Base-by-base conservation (phyloP, 2,113 vertebrate genomes). In the Morone chrysops region DNA sequence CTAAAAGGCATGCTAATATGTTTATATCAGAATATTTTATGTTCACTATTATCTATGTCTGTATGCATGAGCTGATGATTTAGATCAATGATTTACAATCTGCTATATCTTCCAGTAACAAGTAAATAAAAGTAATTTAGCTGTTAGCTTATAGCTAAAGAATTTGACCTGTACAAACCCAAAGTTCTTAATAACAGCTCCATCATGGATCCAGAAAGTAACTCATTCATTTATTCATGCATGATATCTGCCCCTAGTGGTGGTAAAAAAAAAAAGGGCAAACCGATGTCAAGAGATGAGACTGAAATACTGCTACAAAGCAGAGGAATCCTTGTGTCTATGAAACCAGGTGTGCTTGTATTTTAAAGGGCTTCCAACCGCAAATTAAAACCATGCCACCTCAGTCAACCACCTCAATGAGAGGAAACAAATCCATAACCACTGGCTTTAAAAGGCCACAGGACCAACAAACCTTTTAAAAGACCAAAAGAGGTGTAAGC, bases 391-490 rank as follows among this genome's bases (percentile, higher is more conserved):
- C 67, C 36, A 25, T 31, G 74, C 36, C 84, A 85, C 83, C 88
- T 79, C 78, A 81, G 77, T 83, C 83, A 80, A 83, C 87, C 82
- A 57, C 87, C 83, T 87, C 80, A 78, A 77, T 89, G 81, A 92
- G 87, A 80, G 80, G 84, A 93, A 92, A 90, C 89, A 93, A 91
- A 94, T 94, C 94, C 85, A 93, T 94, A 94, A 92, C 81, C 66
- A 89, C 84, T 87, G 87, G 81, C 85, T 94, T 93, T 91, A 92
- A 93, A 94, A 94, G 92, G 93, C 90, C 92, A 94, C 86, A 70
- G 78, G 87, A 92, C 89, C 92, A 92, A 92, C 90, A 94, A 86
- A 93, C 90, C 93, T 93, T 94, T 94, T 92, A 92, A 93, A 92
- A 91, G 89, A 92, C 89, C 90, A 93, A 87, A 90, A 88, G 90